phyloP scores from a whole-genome alignment of 2,888 invertebrate genomes.

The Spodoptera picta region DNA sequence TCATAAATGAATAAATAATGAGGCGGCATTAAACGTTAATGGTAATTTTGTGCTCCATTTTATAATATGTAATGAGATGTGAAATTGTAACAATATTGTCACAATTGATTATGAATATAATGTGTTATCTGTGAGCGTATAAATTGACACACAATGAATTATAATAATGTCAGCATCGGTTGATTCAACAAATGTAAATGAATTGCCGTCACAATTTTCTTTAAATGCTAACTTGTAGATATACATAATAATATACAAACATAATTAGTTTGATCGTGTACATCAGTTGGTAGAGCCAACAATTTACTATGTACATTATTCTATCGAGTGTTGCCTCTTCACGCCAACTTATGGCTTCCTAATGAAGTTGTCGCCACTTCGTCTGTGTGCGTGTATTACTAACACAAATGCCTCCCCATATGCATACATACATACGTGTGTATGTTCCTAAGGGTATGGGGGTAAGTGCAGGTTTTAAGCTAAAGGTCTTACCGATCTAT shows the following conservation, averaged over 20 bases:
- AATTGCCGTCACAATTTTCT: neutral
- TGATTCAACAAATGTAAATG: neutral
- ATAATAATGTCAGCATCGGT: constrained; percentile 6
- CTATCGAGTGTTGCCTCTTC: constrained; percentile 68
- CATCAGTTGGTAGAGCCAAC: constrained; percentile 60
- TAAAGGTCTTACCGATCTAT: constrained; percentile 80
- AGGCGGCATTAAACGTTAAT: constrained; percentile 46
- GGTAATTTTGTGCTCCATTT: constrained; percentile 44
- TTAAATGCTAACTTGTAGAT: constrained; percentile 4
- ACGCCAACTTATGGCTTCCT: constrained; percentile 81
- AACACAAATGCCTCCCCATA: constrained; percentile 11
- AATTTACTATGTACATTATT: constrained; percentile 63
- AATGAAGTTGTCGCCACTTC: constrained; percentile 78
- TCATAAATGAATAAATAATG: constrained; percentile 57
- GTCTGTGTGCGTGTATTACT: constrained; percentile 51
- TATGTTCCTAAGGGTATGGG: constrained; percentile 35
- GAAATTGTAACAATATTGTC: constrained; percentile 50
- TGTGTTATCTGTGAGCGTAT: constrained; percentile 32
- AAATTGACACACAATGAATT: constrained; percentile 13
- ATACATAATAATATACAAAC: constrained; percentile 1
- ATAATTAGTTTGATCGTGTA: constrained; percentile 38
- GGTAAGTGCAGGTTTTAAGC: constrained; percentile 72
- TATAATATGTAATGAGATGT: constrained; percentile 49
- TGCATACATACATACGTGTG: neutral
- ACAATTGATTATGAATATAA: constrained; percentile 42